Evolutionary conservation across 2,888 invertebrate species (phyloP).

Genomic region (Bombylius major): DNA sequence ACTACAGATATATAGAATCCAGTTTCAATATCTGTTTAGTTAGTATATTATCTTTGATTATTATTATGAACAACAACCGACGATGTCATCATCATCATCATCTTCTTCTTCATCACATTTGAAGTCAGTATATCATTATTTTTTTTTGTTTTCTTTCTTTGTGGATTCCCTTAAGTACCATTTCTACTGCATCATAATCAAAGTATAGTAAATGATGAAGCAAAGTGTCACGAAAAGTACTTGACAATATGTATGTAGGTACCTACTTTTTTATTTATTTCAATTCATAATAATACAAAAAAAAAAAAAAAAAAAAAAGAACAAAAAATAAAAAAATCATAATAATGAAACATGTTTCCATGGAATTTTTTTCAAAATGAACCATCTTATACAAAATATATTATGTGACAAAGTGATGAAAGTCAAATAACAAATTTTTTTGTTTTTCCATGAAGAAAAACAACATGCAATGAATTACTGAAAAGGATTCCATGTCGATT

Average conservation of each 20-base stretch:
- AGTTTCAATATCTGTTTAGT: too few species aligned
- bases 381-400: neutral
- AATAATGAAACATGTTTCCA: too few species aligned
- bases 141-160: neutral
- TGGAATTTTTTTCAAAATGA: too few species aligned
- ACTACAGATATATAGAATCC: too few species aligned
- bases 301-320: neutral
- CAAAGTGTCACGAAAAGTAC: neutral
- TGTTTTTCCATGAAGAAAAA: neutral
- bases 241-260: neutral
- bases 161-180: neutral
- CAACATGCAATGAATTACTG: neutral
- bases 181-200: neutral
- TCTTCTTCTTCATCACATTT: neutral
- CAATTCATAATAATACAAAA: neutral
- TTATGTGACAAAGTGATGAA: neutral
- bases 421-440: neutral
- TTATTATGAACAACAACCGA: neutral
- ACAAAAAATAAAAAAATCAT: neutral
- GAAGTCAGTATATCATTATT: too few species aligned
- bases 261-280: neutral
- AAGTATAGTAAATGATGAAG: neutral
- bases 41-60: too few species aligned
- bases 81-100: neutral
- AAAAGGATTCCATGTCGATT: neutral